These are phyloP conservation scores for Oreonectes daqikongensis DNA, from an alignment of 2,797 vertebrate species.

Conservation along the genomic window DNA sequence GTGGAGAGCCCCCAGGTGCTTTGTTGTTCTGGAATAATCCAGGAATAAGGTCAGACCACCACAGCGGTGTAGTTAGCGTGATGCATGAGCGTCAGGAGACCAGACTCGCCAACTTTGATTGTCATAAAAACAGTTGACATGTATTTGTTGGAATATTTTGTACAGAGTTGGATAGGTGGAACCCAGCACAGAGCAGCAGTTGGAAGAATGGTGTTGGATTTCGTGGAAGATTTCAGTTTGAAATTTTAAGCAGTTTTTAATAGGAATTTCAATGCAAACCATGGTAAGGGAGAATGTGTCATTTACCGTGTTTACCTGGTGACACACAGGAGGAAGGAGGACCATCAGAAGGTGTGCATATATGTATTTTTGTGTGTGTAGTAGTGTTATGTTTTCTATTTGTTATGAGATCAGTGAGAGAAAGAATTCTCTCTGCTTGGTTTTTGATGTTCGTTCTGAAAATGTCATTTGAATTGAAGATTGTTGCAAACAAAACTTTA, in stretches of 20 bases:
- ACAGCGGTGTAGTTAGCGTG: constrained; percentile 65
- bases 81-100: constrained; percentile 41
- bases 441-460: neutral
- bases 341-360: constrained; percentile 56
- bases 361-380: constrained; percentile 1
- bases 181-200: neutral
- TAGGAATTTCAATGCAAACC: neutral
- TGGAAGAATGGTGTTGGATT: constrained; percentile 32
- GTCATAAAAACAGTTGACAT: constrained; percentile 48
- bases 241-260: neutral
- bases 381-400: neutral
- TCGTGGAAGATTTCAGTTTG: constrained; percentile 16
- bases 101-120: constrained; percentile 36
- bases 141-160: no score
- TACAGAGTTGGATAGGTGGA: constrained; percentile 62
- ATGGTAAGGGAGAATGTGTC: constrained; percentile 61
- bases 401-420: constrained; percentile 8
- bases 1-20: constrained; percentile 34
- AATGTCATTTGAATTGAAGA: neutral
- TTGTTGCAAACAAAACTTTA: neutral
- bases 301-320: constrained; percentile 61
- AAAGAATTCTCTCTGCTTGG: neutral
- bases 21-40: constrained; percentile 69
- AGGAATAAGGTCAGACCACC: constrained; percentile 60
- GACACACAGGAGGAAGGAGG: constrained; percentile 35